Base-by-base conservation (phyloP, 1,140 invertebrate genomes). In the Galleria mellonella region DNA sequence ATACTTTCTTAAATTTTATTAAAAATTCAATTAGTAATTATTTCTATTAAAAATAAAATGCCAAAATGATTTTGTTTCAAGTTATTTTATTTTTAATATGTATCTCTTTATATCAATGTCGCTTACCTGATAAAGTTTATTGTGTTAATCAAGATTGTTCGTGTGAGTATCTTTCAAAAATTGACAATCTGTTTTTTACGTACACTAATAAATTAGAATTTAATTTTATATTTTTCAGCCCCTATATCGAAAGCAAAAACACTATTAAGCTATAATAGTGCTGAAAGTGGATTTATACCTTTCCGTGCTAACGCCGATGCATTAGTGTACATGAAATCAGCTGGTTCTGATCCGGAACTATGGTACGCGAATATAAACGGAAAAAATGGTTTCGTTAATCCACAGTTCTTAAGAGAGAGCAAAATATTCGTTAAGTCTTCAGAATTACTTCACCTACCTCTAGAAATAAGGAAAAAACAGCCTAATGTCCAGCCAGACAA, bases 331-430 rank as follows among this genome's bases (percentile, higher is more conserved):
- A 94, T 93, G 71, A 94, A 94, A 82, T 89, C 89, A 51, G 91
- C 91, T 65, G 92, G 92, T 13, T 86, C 58, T 2, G 88, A 91
- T 54, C 65, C 58, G 5, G 89, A 91, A 51, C 73, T 94, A 43
- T 94, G 93, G 92, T 93, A 90, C 56, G 91, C 90, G 13, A 89
- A 91, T 78, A 89, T 94, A 23, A 88, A 90, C 68, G 92, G 91
- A 15, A 88, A 88, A 62, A 76, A 87, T 54, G 94, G 94, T 32
- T 95, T 94, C 78, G 89, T 90, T 13, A 91, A 90, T 32, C 86
- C 87, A 39, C 71, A 73, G 9, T 90, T 92, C 72, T 58, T 87
- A 47, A 67, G 58, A 54, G 83, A 85, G 68, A 51, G 39, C 17
- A 84, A 77, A 68, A 51, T 79, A 53, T 47, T 69, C 15, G 57